A percentile compares a stretch with the other conserved stretches of the same genome.
Evolutionary conservation across 2,797 vertebrate species (phyloP).

Genomic region (Paedocypris micromegethes): DNA sequence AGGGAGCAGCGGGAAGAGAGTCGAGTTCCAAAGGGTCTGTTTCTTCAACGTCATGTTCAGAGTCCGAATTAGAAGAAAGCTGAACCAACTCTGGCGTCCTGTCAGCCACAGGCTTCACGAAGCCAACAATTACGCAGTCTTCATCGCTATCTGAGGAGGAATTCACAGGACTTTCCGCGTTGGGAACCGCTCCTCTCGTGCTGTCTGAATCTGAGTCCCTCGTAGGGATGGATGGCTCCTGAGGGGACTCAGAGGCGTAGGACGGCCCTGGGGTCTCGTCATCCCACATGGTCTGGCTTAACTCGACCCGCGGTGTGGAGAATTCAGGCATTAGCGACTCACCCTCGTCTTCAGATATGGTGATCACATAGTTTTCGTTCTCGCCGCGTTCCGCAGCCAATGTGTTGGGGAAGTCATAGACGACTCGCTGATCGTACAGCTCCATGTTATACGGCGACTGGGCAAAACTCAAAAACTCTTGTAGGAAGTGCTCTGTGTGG

Average conservation of each 20-base stretch:
- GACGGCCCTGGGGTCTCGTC: constrained; percentile 95
- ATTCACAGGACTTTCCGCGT: constrained; percentile 4
- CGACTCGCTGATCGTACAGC: constrained; percentile 84
- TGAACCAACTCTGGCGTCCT: constrained; percentile 90
- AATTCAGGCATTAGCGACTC: constrained; percentile 59
- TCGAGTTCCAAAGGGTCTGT: constrained; percentile 63
- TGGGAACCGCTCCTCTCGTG: constrained; percentile 64
- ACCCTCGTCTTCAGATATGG: constrained; percentile 82
- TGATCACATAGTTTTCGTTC: constrained; percentile 82
- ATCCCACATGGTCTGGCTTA: constrained; percentile 81
- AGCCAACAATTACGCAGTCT: constrained; percentile 85
- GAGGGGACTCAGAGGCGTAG: constrained; percentile 75
- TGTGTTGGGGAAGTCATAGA: constrained; percentile 83
- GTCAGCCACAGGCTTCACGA: constrained; percentile 80
- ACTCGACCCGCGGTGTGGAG: constrained; percentile 54
- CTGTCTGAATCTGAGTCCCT: constrained; percentile 71
- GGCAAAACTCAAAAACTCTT: constrained; percentile 90
- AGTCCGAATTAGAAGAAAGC: constrained; percentile 85
- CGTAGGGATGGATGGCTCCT: constrained; percentile 61
- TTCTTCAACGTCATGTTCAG: constrained; percentile 61
- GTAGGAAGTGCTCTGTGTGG: constrained; percentile 89
- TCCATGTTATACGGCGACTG: constrained; percentile 89
- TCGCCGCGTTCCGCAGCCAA: constrained; percentile 74
- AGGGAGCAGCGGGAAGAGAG: constrained; percentile 45
- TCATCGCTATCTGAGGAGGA: constrained; percentile 64